Base-by-base conservation (phyloP, 2,797 vertebrate genomes). In the Acanthopagrus latus region DNA sequence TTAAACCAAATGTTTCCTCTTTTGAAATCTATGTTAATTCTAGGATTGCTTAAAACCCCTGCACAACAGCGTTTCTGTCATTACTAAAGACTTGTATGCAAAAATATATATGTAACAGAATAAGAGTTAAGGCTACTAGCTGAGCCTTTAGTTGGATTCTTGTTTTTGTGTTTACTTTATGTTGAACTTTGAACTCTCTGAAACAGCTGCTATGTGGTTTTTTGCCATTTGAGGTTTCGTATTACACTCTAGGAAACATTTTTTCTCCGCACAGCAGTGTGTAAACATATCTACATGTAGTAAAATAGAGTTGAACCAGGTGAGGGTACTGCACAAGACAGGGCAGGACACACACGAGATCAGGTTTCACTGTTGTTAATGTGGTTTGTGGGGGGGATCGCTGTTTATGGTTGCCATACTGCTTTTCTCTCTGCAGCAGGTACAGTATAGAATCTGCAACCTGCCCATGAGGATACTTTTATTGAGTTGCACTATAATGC, bases 281-380 rank as follows among this genome's bases (percentile, higher is more conserved):
- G 21, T 48, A 59, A 50, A 60, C 38, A 20, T 7, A 29, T 17
- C 38, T 17, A 23, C 17, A 33, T 60, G 50, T 21, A 25, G 55
- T 27, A 41, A 44, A 54, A 23, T 13, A 20, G 58, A 68, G 2
- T 3, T 14, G 47, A 47, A 9, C 21, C 0, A 4, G 21, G 23
- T 51, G 74, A 64, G 29, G 41, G 50, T 58, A 11, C 25, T 1
- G 47, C 43, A 60, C 46, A 33, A 41, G 47, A 47, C 13, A 1
- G 33, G 6, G 41, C 46, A 11, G 38, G 33, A 76, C 66, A 63
- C 81, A 67, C 69, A 59, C 55, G 2, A 7, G 59, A 67, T 84
- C 67, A 52, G 33, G 27, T 86, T 51, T 78, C 66, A 58, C 10
- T 16, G 10, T 59, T 64, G 41, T 27, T 12, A 12, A 3, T 7